Base-by-base conservation (phyloP, 2,888 invertebrate species). In the Caenorhabditis drosophilae region DNA sequence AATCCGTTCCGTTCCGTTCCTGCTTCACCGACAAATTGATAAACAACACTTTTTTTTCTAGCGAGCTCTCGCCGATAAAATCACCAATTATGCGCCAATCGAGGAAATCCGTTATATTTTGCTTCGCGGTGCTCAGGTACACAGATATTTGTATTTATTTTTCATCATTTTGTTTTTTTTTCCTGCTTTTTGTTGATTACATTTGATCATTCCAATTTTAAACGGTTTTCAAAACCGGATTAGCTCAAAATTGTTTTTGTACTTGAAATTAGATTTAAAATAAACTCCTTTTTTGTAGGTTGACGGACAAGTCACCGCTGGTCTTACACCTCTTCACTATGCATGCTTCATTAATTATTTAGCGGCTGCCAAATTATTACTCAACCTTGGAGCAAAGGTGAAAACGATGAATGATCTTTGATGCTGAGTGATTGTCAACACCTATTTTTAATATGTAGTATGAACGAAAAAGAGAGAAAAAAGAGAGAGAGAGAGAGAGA, bases 241-340 rank as follows among this genome's bases (percentile, higher is more conserved):
- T 12, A 34, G n/a, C n/a, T 20, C 12, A 16, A 42, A 12, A 42
- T 22, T 16, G 34, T n/a, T 40, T 38, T 27, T 27, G 45, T 27
- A n/a, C 34, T 45, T 35, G 45, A 35, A 45, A 25, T 25, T 34
- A n/a, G 16, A 38, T 36, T 22, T 4, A n/a, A n/a, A n/a, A n/a
- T n/a, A n/a, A 52, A 45, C 31, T n/a, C 41, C 22, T 25, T 41
- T 15, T 20, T 62, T 77, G 46, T 67, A 88, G 86, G 88, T 89
- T 22, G 90, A 90, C 82, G 90, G 90, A 75, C 89, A 90, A 23
- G 91, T 92, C 27, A 90, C 90, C 56, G 91, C 92, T 84, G 93
- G 93, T 1, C 87, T 94, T 45, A 88, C 90, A 58, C 93, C 93
- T 0, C 86, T 94, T 34, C 94, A 94, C 86, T 94, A 94, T 85